Conservation (phyloP, 2,888 invertebrate genomes). For the Drosophila pseudotakahashii region DNA sequence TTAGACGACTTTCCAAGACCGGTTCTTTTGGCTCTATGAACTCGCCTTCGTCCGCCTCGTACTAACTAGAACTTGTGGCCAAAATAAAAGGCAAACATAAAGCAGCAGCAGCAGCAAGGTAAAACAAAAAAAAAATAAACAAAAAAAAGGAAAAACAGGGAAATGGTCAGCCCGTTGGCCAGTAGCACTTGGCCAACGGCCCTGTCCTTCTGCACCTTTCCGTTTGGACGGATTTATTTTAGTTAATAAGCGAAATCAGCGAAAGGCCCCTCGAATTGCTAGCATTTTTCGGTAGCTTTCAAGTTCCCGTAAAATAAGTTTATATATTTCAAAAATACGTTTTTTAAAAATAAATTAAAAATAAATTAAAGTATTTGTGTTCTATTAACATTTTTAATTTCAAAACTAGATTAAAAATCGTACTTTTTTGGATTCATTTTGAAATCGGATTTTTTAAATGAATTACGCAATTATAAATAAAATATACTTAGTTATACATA, state of each 20-base stretch:
- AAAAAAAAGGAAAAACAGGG: slow-evolving; percentile 10
- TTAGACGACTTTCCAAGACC: slow-evolving; percentile 70
- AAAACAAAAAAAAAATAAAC: neutral
- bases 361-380: no score
- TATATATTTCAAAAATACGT: no score
- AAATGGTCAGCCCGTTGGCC: slow-evolving; percentile 28
- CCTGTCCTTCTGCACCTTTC: slow-evolving; percentile 22
- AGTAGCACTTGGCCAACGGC: slow-evolving; percentile 29
- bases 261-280: neutral
- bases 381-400: no score
- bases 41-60: slow-evolving; percentile 30
- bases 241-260: slow-evolving; percentile 12
- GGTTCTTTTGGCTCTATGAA: slow-evolving; percentile 64
- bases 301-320: neutral
- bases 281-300: slow-evolving; percentile 8
- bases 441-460: no score
- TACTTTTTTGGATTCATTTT: no score
- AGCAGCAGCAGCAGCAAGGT: slow-evolving; percentile 6
- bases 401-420: no score
- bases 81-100: slow-evolving; percentile 26
- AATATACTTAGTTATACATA: no score
- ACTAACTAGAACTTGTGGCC: slow-evolving; percentile 39
- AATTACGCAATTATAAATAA: no score
- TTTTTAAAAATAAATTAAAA: no score
- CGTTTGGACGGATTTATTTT: slow-evolving; percentile 8